These are phyloP conservation scores for Atractosteus spatula DNA, from an alignment of 2,113 vertebrate species.

Conservation along the genomic window DNA sequence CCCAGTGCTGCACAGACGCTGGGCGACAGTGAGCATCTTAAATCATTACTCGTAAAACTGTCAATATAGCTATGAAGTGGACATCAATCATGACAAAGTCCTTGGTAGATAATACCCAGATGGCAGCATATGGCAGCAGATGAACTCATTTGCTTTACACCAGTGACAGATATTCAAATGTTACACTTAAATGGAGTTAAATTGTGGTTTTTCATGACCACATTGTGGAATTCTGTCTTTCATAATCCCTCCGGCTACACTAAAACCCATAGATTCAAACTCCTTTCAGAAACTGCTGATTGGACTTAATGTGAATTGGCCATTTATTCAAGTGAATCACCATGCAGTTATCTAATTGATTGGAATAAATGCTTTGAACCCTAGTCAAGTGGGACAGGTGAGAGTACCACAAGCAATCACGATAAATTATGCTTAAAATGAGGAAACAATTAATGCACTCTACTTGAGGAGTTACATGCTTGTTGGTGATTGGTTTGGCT, in stretches of 20 bases:
- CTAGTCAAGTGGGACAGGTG: too few relatives aligned
- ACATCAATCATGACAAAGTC: constrained; percentile 35
- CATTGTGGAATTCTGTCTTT: not conserved
- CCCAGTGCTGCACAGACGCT: constrained; percentile 13
- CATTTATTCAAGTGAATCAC: not conserved
- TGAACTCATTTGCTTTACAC: constrained; percentile 34
- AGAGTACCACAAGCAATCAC: too few relatives aligned
- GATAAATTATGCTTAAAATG: too few relatives aligned
- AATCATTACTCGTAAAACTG: constrained; percentile 31
- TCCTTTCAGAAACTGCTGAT: constrained; percentile 26
- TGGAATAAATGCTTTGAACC: too few relatives aligned
- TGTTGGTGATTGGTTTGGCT: too few relatives aligned
- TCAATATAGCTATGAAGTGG: constrained; percentile 11
- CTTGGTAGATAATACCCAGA: constrained; percentile 34
- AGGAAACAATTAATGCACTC: too few relatives aligned
- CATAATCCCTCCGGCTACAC: constrained; percentile 8
- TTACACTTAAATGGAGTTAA: constrained; percentile 22
- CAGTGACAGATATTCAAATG: constrained; percentile 19
- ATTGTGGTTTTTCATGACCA: not conserved
- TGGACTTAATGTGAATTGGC: constrained; percentile 23
- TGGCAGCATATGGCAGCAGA: constrained; percentile 29
- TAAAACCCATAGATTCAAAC: constrained; percentile 21
- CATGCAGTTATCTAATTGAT: too few relatives aligned
- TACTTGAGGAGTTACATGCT: too few relatives aligned
- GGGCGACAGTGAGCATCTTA: constrained; percentile 30